Conservation (phyloP, 2,797 vertebrate species). For the Pipistrellus pygmaeus region DNA sequence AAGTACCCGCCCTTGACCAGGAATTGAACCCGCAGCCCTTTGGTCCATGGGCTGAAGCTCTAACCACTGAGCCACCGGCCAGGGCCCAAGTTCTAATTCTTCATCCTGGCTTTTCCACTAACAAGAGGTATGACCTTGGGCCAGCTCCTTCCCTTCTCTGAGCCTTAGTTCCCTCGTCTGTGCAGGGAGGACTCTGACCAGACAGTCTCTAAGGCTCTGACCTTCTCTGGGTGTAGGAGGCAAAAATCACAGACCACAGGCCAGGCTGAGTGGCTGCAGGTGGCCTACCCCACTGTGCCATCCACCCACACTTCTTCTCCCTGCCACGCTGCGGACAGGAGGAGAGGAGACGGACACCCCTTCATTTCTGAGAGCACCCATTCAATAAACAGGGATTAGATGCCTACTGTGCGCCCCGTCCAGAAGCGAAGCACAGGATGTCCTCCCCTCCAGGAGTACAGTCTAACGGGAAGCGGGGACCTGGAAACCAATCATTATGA, state of each 20-base stretch:
- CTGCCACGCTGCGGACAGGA: not conserved
- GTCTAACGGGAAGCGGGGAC: not conserved
- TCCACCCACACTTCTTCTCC: not conserved
- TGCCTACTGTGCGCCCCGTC: not conserved
- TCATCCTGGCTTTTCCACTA: not conserved
- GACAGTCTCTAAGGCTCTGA: not conserved
- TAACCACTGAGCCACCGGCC: no score
- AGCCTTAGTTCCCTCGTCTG: not conserved
- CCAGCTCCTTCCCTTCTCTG: not conserved
- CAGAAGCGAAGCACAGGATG: not conserved
- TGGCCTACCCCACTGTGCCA: not conserved
- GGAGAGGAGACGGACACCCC: not conserved
- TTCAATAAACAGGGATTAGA: not conserved
- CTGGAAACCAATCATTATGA: not conserved
- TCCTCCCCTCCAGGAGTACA: not conserved
- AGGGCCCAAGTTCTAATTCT: constrained; percentile 4
- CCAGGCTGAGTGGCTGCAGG: not conserved
- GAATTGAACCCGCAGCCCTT: no score
- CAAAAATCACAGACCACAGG: constrained; percentile 33
- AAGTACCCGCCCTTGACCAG: no score
- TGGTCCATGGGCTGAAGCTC: no score
- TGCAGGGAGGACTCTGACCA: constrained; percentile 42
- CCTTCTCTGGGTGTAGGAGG: constrained; percentile 1
- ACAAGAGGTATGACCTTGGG: constrained; percentile 52
- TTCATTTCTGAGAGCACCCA: not conserved